phyloP scores from a whole-genome alignment of 2,113 vertebrate species.

The Hemichromis elongatus region DNA sequence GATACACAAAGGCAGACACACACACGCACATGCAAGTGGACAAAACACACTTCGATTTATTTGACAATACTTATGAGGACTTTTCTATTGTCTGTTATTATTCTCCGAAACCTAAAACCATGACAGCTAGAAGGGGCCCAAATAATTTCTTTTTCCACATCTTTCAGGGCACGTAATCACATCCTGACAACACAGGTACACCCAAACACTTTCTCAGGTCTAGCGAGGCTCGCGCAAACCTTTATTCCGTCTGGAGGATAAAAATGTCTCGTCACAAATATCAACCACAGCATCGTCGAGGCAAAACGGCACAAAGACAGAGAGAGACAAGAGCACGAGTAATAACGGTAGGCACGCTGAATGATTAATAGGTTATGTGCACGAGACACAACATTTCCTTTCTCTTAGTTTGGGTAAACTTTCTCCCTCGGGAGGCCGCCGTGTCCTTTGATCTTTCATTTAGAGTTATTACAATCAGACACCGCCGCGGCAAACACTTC shows the following conservation, averaged over 20 bases:
- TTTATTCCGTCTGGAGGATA: not conserved
- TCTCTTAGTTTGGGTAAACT: slow-evolving; percentile 16
- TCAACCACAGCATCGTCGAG: not conserved
- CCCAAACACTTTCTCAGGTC: not conserved
- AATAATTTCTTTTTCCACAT: not conserved
- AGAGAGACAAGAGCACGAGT: not conserved
- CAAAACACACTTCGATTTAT: not conserved
- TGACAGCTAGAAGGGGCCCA: not conserved
- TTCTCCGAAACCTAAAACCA: not conserved
- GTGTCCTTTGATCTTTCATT: slow-evolving; percentile 29
- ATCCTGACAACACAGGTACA: not conserved
- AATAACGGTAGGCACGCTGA: not conserved
- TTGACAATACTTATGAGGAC: not conserved
- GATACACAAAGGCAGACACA: slow-evolving; percentile 21
- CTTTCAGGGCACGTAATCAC: not conserved
- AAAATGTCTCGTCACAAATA: slow-evolving; percentile 5
- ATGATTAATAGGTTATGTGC: slow-evolving; percentile 40
- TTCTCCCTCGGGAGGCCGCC: not conserved
- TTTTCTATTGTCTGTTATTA: not conserved
- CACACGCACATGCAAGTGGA: not conserved
- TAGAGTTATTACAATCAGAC: slow-evolving; percentile 32
- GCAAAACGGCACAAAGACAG: slow-evolving; percentile 8
- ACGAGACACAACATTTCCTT: slow-evolving; percentile 3
- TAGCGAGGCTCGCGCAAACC: not conserved
- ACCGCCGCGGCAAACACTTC: not conserved